These are phyloP conservation scores for Carettochelys insculpta DNA, from an alignment of 2,113 vertebrate genomes.

Conservation along the genomic window DNA sequence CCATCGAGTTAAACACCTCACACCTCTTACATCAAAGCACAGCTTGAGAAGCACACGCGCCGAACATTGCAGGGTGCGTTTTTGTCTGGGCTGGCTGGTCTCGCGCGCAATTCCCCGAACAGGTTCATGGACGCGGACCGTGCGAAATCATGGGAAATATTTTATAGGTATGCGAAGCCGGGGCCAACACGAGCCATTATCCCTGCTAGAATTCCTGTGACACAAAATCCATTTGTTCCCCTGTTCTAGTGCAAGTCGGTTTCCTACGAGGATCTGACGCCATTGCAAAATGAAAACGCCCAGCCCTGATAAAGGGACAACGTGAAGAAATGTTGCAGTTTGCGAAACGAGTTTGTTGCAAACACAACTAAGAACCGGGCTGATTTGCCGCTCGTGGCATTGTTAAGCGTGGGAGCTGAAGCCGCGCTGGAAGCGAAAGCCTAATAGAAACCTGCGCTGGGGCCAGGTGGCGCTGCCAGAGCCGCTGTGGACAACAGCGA, in stretches of 20 bases:
- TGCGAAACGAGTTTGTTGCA: neutral
- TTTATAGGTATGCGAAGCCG: neutral
- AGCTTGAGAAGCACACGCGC: neutral
- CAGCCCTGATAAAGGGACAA: neutral
- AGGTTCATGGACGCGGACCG: neutral
- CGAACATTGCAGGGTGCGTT: neutral
- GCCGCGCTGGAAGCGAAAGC: neutral
- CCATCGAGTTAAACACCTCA: neutral
- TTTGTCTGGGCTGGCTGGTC: neutral
- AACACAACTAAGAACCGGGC: neutral
- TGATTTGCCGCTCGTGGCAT: neutral
- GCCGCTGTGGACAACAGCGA: neutral
- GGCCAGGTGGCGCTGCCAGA: neutral
- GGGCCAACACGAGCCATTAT: neutral
- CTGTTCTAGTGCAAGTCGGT: neutral
- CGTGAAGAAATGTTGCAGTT: neutral
- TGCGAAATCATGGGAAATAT: neutral
- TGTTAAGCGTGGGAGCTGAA: neutral
- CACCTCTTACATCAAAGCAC: neutral
- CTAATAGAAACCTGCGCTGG: too few relatives aligned
- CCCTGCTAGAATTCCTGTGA: neutral
- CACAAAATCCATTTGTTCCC: neutral
- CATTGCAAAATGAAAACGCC: neutral
- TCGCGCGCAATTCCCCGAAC: neutral
- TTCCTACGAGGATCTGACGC: neutral